Evolutionary conservation across 2,888 invertebrate genomes (phyloP).

Genomic region (Elaeidobius kamerunicus): DNA sequence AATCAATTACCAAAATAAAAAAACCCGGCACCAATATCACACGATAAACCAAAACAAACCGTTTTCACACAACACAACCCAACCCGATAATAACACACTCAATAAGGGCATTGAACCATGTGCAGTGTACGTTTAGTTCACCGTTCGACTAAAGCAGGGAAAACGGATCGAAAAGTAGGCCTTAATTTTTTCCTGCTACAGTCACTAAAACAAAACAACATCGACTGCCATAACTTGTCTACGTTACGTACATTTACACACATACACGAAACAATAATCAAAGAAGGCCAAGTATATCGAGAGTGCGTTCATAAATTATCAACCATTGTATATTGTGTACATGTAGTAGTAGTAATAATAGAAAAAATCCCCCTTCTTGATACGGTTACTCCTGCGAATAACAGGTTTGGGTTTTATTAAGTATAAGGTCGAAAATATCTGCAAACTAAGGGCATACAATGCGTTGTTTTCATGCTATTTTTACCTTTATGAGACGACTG

Average conservation of each 20-base stretch:
- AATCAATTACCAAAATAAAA: too few species aligned
- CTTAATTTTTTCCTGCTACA: neutral
- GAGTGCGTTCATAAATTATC: neutral
- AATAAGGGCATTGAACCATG: slow-evolving; percentile 19
- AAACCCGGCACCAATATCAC: too few species aligned
- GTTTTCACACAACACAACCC: too few species aligned
- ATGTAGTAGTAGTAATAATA: neutral
- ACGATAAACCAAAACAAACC: too few species aligned
- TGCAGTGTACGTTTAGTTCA: neutral
- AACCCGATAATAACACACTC: slow-evolving; percentile 11
- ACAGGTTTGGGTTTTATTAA: neutral
- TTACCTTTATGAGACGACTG: slow-evolving; percentile 30
- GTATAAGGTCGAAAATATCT: slow-evolving; percentile 4
- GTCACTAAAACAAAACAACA: neutral
- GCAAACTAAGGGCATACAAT: slow-evolving; percentile 9
- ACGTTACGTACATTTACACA: neutral
- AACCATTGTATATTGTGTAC: neutral
- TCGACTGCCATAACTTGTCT: neutral
- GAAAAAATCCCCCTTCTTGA: too few species aligned
- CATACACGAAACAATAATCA: neutral
- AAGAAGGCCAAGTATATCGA: neutral
- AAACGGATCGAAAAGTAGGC: slow-evolving; percentile 3
- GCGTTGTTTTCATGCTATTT: slow-evolving; percentile 9
- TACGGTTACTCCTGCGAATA: too few species aligned
- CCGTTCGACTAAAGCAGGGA: neutral